These are phyloP conservation scores for Minunthozetes semirufus DNA, from an alignment of 2,888 invertebrate species.

Conservation along the genomic window DNA sequence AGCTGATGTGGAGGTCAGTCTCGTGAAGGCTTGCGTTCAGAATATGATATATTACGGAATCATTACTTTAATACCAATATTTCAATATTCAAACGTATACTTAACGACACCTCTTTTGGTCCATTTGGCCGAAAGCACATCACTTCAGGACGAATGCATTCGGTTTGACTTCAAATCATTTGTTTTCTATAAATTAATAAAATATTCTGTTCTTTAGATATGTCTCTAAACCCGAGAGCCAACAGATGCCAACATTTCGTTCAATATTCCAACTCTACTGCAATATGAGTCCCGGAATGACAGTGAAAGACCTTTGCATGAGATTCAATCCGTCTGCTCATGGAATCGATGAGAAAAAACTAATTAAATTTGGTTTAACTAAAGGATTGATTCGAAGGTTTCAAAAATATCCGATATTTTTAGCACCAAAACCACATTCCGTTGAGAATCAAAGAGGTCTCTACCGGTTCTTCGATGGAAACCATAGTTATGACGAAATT, in stretches of 20 bases:
- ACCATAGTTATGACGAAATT: slow-evolving; percentile 77
- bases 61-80: slow-evolving; percentile 66
- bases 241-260: slow-evolving; percentile 60
- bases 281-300: slow-evolving; percentile 67
- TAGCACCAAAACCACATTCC: slow-evolving; percentile 41
- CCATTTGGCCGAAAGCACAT: slow-evolving; percentile 55
- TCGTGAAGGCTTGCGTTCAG: slow-evolving; percentile 89
- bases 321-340: slow-evolving; percentile 65
- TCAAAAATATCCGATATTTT: slow-evolving; percentile 57
- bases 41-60: slow-evolving; percentile 76
- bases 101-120: slow-evolving; percentile 59
- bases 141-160: slow-evolving; percentile 65
- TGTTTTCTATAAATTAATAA: neutral
- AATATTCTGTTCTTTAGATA: neutral
- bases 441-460: slow-evolving; percentile 44
- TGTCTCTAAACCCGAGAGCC: slow-evolving; percentile 42
- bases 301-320: slow-evolving; percentile 66
- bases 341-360: slow-evolving; percentile 57
- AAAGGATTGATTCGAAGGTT: slow-evolving; percentile 66
- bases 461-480: slow-evolving; percentile 63
- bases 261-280: slow-evolving; percentile 69
- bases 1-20: slow-evolving; percentile 83
- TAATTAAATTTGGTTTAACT: slow-evolving; percentile 79
- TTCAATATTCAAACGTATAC: slow-evolving; percentile 80
- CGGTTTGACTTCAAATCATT: slow-evolving; percentile 56